Percentiles rank a stretch among this genome's conserved stretches.
Conservation (phyloP, 2,797 vertebrate genomes). For the Crossoptilon crossoptilon region DNA sequence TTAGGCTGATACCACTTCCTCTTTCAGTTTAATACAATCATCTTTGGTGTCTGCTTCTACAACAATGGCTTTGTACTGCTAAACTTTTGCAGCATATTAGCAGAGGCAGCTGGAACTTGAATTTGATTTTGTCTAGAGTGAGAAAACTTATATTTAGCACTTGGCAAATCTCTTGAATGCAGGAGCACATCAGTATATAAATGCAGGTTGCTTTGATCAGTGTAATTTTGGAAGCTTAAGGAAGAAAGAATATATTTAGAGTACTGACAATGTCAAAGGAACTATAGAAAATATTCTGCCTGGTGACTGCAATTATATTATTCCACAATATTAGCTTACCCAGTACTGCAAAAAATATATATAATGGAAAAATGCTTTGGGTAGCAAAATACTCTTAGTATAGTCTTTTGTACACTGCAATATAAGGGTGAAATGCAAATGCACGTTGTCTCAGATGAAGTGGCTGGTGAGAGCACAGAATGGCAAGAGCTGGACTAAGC, state of each 20-base stretch:
- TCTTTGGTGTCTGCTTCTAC: slow-evolving; percentile 27
- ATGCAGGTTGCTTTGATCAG: slow-evolving; percentile 54
- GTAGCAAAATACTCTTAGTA: background rate
- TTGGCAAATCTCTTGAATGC: slow-evolving; percentile 46
- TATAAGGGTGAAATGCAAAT: background rate
- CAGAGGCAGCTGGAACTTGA: slow-evolving; percentile 51
- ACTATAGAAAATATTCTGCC: slow-evolving; percentile 3
- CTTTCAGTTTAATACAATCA: slow-evolving; percentile 50
- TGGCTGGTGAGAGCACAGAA: background rate
- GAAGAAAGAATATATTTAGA: background rate
- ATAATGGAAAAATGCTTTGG: background rate
- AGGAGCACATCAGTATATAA: slow-evolving; percentile 38
- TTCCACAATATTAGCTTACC: background rate
- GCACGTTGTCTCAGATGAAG: fast-evolving
- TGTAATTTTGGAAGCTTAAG: slow-evolving; percentile 28
- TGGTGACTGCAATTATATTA: background rate
- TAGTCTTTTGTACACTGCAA: background rate
- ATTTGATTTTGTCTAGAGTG: slow-evolving; percentile 21
- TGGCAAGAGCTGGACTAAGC: background rate
- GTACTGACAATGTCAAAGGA: background rate
- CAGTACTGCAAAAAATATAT: background rate
- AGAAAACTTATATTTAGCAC: slow-evolving; percentile 44
- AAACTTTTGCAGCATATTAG: slow-evolving; percentile 38
- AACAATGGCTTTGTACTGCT: background rate
- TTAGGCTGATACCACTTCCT: slow-evolving; percentile 12